Percentiles rank a stretch among this genome's conserved stretches.
phyloP scores from a whole-genome alignment of 35 echinoderm and acorn worm genomes.

The Hemicentrotus pulcherrimus region DNA sequence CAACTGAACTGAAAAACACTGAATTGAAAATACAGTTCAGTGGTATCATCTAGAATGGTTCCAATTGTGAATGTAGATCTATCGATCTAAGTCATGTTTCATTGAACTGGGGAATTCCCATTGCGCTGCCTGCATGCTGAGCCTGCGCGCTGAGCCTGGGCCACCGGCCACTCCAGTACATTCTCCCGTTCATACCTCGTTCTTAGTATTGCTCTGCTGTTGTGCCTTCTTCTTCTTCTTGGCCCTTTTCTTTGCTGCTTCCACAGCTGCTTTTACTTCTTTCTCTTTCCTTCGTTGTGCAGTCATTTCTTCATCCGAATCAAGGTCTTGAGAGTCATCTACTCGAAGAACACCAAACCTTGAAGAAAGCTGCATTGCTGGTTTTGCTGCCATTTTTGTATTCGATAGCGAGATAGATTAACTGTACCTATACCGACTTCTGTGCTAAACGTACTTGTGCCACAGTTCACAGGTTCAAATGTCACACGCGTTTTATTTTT shows the following conservation, averaged over 20 bases:
- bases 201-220: slow-evolving; percentile 21
- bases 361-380: slow-evolving; percentile 46
- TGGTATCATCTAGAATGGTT: too few species aligned
- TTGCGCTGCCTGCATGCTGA: too few species aligned
- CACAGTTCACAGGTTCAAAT: not conserved
- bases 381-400: slow-evolving; percentile 33
- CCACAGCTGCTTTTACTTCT: slow-evolving; percentile 22
- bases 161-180: too few species aligned
- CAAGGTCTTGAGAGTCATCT: slow-evolving; percentile 40
- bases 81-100: too few species aligned
- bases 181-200: not conserved
- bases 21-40: too few species aligned
- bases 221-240: slow-evolving; percentile 51
- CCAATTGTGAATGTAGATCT: too few species aligned
- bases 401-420: not conserved
- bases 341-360: slow-evolving; percentile 39
- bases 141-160: too few species aligned
- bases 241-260: slow-evolving; percentile 36
- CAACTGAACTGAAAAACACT: too few species aligned
- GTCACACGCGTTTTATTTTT: not conserved
- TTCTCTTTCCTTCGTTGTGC: slow-evolving; percentile 21
- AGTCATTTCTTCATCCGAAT: slow-evolving; percentile 34
- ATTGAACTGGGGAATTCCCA: not conserved
- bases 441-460: too few species aligned
- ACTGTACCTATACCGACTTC: too few species aligned